A percentile compares a stretch with the other conserved stretches of the same genome.
Conservation (phyloP, 1,140 invertebrate genomes). For the Nephotettix cincticeps region DNA sequence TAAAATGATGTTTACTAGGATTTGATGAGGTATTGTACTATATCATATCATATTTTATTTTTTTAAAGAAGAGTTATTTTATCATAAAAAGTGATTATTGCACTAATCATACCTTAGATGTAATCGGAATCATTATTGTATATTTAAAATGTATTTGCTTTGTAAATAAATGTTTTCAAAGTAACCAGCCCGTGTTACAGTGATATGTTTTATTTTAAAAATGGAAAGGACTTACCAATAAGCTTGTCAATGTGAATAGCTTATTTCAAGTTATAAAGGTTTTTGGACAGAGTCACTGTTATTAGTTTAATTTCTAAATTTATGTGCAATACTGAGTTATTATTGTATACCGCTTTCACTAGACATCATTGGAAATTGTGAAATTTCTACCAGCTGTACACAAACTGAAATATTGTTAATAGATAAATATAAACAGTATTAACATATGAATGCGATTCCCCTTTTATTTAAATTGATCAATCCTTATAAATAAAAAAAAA, state of each 20-base stretch:
- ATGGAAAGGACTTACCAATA: not conserved
- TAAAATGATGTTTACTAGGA: not conserved
- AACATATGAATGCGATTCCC: too few species aligned
- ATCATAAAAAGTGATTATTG: not conserved
- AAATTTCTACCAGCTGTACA: too few species aligned
- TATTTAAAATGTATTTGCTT: not conserved
- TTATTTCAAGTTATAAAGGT: not conserved
- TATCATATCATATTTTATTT: not conserved
- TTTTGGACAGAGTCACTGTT: not conserved
- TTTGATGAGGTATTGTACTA: not conserved
- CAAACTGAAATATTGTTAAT: too few species aligned
- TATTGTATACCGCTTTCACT: too few species aligned
- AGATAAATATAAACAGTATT: too few species aligned
- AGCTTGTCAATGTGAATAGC: too few species aligned
- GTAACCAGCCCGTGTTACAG: not conserved
- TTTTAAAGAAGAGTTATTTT: not conserved
- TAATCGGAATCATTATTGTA: not conserved
- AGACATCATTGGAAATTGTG: too few species aligned
- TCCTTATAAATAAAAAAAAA: too few species aligned
- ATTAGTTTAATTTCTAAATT: too few species aligned
- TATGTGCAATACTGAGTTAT: too few species aligned
- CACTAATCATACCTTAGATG: not conserved
- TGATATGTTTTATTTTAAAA: not conserved
- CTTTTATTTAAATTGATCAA: too few species aligned
- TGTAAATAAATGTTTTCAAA: constrained; percentile 10